Conservation (phyloP, 92 coral and sea anemone genomes). For the Bergia puertoricense region DNA sequence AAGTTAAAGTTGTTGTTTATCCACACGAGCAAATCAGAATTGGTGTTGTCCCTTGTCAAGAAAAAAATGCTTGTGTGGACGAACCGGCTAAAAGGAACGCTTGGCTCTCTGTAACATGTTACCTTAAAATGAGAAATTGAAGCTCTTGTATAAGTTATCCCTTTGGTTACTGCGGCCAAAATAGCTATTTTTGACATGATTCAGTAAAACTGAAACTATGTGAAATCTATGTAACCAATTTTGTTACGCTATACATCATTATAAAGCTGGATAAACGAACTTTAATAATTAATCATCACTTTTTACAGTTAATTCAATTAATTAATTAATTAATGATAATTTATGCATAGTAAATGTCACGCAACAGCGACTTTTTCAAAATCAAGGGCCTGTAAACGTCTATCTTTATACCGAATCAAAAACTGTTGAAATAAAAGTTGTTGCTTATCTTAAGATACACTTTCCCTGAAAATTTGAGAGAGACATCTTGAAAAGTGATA, state of each 20-base stretch:
- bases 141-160: too few species aligned
- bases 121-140: too few species aligned
- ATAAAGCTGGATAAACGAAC: neutral
- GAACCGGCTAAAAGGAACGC: too few species aligned
- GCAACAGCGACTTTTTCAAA: neutral
- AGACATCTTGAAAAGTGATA: neutral
- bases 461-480: neutral
- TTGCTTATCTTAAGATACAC: neutral
- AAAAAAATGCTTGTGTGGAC: too few species aligned
- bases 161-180: too few species aligned
- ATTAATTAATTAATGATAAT: neutral
- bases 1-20: too few species aligned
- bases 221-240: constrained; percentile 5
- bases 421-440: neutral
- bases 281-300: neutral
- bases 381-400: neutral
- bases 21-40: too few species aligned
- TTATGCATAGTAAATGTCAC: neutral
- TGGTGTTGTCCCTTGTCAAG: too few species aligned
- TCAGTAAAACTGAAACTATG: too few species aligned
- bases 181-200: too few species aligned
- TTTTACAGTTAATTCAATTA: neutral
- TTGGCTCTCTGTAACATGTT: too few species aligned
- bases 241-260: constrained; percentile 9
- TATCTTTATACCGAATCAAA: neutral